These are phyloP conservation scores for Morpho helenor DNA, from an alignment of 2,888 invertebrate genomes.

Conservation along the genomic window DNA sequence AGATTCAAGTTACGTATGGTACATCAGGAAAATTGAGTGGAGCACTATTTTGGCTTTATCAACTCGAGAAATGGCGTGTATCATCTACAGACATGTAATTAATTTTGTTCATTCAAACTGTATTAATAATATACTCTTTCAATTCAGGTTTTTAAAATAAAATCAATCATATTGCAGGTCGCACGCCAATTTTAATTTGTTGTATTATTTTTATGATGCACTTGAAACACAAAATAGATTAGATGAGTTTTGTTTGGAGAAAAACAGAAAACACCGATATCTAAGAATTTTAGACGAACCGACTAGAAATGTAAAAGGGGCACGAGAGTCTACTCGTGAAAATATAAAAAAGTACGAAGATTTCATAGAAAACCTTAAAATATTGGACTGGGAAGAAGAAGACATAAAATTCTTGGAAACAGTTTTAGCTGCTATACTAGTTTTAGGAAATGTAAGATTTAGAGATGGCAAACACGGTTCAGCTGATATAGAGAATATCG, in stretches of 20 bases:
- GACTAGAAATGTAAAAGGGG: conserved; percentile 78
- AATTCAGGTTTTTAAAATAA: neutral
- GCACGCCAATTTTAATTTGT: conserved; percentile 93
- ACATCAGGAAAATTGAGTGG: conserved; percentile 92
- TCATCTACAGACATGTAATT: conserved; percentile 86
- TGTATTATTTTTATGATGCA: conserved; percentile 94
- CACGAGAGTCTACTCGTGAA: conserved; percentile 81
- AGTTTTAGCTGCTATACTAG: conserved; percentile 85
- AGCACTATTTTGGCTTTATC: conserved; percentile 91
- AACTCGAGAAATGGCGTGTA: conserved; percentile 93
- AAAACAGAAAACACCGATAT: conserved; percentile 86
- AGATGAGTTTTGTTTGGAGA: conserved; percentile 83
- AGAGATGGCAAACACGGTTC: conserved; percentile 81
- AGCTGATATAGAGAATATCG: conserved; percentile 86
- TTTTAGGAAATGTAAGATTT: conserved; percentile 89
- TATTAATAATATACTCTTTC: no score
- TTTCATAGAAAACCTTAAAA: conserved; percentile 80
- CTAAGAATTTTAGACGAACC: conserved; percentile 82
- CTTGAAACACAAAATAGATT: conserved; percentile 84
- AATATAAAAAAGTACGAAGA: conserved; percentile 83
- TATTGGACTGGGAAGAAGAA: conserved; percentile 85
- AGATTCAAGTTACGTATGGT: conserved; percentile 90
- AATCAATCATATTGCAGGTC: conserved; percentile 74
- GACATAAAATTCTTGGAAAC: conserved; percentile 85
- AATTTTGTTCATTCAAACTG: neutral